These are phyloP conservation scores for Galeopterus variegatus DNA, from an alignment of 2,113 vertebrate genomes.

Conservation along the genomic window DNA sequence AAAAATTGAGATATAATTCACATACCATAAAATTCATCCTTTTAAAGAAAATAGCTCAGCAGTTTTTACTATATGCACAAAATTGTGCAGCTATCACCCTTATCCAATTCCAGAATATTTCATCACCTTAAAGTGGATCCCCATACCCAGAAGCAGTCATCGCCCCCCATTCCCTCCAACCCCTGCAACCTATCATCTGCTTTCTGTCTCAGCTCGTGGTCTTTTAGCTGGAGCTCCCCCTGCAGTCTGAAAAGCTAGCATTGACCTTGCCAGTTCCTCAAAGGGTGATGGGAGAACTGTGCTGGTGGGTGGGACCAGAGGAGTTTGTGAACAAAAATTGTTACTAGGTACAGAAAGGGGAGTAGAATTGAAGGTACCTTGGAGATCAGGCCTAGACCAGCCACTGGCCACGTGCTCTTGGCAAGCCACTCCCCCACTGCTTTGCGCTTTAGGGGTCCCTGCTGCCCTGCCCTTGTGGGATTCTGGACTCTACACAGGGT, in stretches of 20 bases:
- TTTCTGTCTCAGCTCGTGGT: background rate
- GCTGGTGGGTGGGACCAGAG: too few species aligned
- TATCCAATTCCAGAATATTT: background rate
- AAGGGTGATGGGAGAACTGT: background rate
- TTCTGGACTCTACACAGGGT: background rate
- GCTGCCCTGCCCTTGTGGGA: too few species aligned
- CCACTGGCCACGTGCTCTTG: accelerated
- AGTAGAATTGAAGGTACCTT: too few species aligned
- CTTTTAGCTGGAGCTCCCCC: background rate
- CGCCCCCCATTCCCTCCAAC: accelerated
- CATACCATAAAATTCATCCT: background rate
- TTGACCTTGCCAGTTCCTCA: background rate
- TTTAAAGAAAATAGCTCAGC: background rate
- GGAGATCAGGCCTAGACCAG: background rate
- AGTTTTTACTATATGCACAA: background rate
- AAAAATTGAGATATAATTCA: background rate
- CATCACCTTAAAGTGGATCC: background rate
- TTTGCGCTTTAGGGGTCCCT: background rate
- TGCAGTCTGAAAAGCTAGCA: background rate
- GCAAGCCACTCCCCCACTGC: background rate
- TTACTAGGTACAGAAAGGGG: background rate
- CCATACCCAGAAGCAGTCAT: too few species aligned
- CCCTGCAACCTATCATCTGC: too few species aligned
- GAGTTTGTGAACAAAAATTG: too few species aligned
- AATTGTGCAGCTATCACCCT: background rate